phyloP scores from a whole-genome alignment of 2,797 vertebrate genomes.

The Graptemys geographica region DNA sequence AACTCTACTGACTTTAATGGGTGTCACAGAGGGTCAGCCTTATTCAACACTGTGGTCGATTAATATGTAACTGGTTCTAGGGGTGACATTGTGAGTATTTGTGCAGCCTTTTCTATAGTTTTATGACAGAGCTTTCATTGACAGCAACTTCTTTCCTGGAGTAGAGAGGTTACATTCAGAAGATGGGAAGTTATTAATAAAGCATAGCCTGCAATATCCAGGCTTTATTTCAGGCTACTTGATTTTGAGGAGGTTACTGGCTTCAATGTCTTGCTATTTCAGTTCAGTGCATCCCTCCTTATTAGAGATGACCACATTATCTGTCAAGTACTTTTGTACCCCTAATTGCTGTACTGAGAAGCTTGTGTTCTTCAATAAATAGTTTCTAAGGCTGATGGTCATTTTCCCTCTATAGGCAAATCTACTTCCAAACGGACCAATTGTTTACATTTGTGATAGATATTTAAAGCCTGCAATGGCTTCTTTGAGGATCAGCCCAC shows the following conservation, averaged over 20 bases:
- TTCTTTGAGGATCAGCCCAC: background rate
- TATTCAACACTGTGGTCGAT: rapidly evolving
- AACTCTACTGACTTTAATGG: rapidly evolving
- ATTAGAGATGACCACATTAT: background rate
- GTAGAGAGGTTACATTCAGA: background rate
- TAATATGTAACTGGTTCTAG: rapidly evolving
- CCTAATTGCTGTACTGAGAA: background rate
- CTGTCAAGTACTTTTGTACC: background rate
- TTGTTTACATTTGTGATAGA: background rate
- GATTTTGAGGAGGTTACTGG: background rate
- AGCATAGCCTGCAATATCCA: background rate
- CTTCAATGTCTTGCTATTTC: background rate
- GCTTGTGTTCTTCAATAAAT: background rate
- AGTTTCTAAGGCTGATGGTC: background rate
- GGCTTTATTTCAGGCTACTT: background rate
- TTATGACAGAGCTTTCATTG: background rate
- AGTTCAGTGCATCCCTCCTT: background rate
- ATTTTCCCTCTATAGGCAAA: background rate
- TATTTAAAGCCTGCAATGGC: background rate
- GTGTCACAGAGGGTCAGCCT: rapidly evolving
- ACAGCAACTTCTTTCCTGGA: background rate
- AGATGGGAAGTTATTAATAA: background rate
- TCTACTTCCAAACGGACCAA: background rate
- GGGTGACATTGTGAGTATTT: background rate
- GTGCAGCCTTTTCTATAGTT: background rate